These are phyloP conservation scores for Drosophila paulistorum DNA, from an alignment of 1,140 invertebrate genomes.

Conservation along the genomic window DNA sequence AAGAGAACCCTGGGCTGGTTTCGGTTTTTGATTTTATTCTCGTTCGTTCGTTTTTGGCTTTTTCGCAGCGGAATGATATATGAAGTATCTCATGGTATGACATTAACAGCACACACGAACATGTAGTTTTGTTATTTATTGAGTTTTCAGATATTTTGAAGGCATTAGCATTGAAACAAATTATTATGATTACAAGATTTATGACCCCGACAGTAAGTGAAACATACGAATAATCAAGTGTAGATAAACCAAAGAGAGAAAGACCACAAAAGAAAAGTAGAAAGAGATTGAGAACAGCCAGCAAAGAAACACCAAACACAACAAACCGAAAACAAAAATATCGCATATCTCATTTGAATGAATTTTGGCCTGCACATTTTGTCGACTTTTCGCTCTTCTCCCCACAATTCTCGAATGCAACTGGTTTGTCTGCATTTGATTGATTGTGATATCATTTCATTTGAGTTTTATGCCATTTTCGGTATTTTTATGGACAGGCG, in stretches of 20 bases:
- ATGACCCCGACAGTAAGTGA: conserved; percentile 64
- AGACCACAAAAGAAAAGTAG: not conserved
- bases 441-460: conserved; percentile 3
- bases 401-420: not conserved
- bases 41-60: conserved; percentile 5
- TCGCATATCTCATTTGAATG: conserved; percentile 2
- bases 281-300: conserved; percentile 14
- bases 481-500: conserved; percentile 4
- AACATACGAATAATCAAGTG: conserved; percentile 56
- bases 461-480: not conserved
- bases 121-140: conserved; percentile 83
- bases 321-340: conserved; percentile 2
- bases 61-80: conserved; percentile 74
- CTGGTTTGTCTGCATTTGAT: not conserved
- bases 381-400: not conserved
- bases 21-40: conserved; percentile 37
- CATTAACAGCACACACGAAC: conserved; percentile 82
- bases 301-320: not conserved
- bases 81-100: conserved; percentile 83
- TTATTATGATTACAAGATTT: conserved; percentile 83
- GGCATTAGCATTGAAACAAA: conserved; percentile 83
- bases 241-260: conserved; percentile 5
- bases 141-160: conserved; percentile 83
- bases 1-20: conserved; percentile 25
- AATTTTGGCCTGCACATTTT: conserved; percentile 1